A percentile compares a stretch with the other conserved stretches of the same genome.
Evolutionary conservation across 2,888 invertebrate species (phyloP).

Genomic region (Patella caerulea): DNA sequence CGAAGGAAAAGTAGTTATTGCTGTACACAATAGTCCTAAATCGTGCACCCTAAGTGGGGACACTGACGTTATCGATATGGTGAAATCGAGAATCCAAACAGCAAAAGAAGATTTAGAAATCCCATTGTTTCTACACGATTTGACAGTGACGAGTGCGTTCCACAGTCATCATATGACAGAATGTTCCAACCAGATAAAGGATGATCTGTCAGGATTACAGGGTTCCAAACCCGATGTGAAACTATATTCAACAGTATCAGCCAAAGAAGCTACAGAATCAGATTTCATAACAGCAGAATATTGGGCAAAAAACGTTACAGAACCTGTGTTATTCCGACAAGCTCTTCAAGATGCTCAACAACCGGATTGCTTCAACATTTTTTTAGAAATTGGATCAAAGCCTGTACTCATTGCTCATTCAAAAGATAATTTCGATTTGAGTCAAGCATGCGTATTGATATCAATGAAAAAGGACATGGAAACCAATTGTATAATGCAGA

Average conservation of each 20-base stretch:
- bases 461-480: neutral
- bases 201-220: neutral
- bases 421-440: conserved; percentile 16
- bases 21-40: conserved; percentile 41
- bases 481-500: neutral
- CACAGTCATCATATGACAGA: conserved; percentile 32
- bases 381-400: conserved; percentile 35
- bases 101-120: conserved; percentile 11
- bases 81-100: conserved; percentile 20
- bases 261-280: neutral
- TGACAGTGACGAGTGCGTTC: conserved; percentile 29
- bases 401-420: conserved; percentile 30
- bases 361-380: conserved; percentile 5
- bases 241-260: conserved; percentile 27
- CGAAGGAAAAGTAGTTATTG: conserved; percentile 30
- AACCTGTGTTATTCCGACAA: conserved; percentile 26
- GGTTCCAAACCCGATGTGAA: neutral
- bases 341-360: conserved; percentile 14
- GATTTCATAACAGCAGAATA: conserved; percentile 19
- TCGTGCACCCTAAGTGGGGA: conserved; percentile 47
- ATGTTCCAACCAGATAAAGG: conserved; percentile 12
- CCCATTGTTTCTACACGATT: conserved; percentile 16
- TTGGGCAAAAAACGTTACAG: conserved; percentile 33
- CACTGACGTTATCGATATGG: conserved; percentile 22
- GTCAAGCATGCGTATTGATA: neutral